A percentile compares a stretch with the other conserved stretches of the same genome.
Conservation (phyloP, 2,797 vertebrate genomes). For the Mormyrus proboscirostris region DNA sequence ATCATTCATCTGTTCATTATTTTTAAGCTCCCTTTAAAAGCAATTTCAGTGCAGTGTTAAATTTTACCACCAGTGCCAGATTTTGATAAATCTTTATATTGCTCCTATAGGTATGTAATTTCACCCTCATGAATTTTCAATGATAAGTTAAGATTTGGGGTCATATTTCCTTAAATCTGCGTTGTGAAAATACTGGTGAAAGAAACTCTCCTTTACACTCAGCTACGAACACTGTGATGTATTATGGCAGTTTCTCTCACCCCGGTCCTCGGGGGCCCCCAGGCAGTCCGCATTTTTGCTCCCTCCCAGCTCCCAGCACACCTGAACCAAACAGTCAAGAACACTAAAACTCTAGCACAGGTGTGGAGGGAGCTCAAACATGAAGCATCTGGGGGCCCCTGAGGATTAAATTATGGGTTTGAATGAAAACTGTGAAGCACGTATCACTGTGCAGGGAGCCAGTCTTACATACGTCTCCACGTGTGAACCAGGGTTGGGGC, state of each 20-base stretch:
- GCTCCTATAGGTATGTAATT: background rate
- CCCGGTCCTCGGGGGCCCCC: background rate
- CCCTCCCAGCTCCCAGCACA: background rate
- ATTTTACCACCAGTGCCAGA: background rate
- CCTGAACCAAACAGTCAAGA: background rate
- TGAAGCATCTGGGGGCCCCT: background rate
- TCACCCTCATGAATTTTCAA: background rate
- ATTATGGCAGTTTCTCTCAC: background rate
- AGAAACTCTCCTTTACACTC: background rate
- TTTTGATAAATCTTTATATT: background rate
- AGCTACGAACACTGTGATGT: background rate
- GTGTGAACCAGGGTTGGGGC: background rate
- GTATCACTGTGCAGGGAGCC: background rate
- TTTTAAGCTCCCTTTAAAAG: background rate
- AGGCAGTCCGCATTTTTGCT: background rate
- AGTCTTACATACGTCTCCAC: background rate
- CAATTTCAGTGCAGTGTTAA: background rate
- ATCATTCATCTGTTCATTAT: background rate
- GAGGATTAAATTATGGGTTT: background rate
- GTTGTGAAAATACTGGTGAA: background rate
- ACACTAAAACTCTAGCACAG: background rate
- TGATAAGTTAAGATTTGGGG: background rate
- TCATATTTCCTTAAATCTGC: background rate
- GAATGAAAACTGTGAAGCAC: background rate
- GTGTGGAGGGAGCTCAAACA: background rate